phyloP scores from a whole-genome alignment of 2,113 vertebrate genomes.

The Dasyurus viverrinus region DNA sequence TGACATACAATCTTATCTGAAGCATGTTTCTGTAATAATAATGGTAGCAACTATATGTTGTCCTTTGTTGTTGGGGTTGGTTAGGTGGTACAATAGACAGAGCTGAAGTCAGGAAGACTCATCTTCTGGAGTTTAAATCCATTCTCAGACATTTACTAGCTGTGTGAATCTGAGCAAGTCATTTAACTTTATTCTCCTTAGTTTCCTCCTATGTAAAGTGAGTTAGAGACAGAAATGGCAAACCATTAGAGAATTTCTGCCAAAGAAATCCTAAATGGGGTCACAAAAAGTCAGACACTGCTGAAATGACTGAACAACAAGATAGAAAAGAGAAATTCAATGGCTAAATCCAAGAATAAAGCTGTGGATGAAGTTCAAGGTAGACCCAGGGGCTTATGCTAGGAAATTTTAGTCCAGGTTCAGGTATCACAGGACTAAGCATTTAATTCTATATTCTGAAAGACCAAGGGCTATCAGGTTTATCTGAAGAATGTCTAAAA shows the following conservation, averaged over 20 bases:
- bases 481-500: not conserved
- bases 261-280: too few species aligned
- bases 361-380: not conserved
- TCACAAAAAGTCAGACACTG: too few species aligned
- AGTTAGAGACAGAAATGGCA: not conserved
- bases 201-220: not conserved
- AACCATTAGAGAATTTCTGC: too few species aligned
- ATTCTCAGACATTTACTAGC: not conserved
- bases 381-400: not conserved
- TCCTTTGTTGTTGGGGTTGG: not conserved
- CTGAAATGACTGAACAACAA: too few species aligned
- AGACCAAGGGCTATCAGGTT: not conserved
- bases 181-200: not conserved
- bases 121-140: not conserved
- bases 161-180: not conserved
- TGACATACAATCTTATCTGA: not conserved
- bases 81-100: not conserved
- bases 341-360: not conserved
- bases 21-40: not conserved
- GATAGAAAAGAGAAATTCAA: not conserved
- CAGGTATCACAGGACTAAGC: not conserved
- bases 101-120: not conserved
- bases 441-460: not conserved
- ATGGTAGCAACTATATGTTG: not conserved
- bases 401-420: not conserved